phyloP scores from a whole-genome alignment of 2,113 vertebrate genomes.

The Antechinus stuartii region DNA sequence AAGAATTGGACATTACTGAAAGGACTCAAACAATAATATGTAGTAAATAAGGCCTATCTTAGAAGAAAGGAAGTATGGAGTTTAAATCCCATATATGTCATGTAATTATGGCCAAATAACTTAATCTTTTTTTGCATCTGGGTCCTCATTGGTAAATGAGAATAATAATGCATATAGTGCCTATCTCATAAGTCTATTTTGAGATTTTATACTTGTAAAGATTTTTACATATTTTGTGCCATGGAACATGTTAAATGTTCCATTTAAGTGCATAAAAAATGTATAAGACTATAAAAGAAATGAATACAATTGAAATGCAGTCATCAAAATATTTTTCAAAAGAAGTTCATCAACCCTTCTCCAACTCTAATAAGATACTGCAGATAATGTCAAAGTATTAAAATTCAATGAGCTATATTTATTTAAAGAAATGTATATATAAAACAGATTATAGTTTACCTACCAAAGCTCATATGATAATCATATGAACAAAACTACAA shows the following conservation, averaged over 20 bases:
- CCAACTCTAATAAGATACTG: not conserved
- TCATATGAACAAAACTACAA: too few species aligned
- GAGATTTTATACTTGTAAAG: too few species aligned
- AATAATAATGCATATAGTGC: too few species aligned
- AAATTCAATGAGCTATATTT: not conserved
- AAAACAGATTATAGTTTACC: not conserved
- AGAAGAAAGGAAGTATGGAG: not conserved
- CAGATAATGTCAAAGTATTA: not conserved
- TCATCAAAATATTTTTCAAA: not conserved
- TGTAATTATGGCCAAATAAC: not conserved
- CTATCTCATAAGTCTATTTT: too few species aligned
- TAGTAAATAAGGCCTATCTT: not conserved
- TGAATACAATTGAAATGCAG: not conserved
- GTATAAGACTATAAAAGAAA: not conserved
- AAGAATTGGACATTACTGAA: not conserved
- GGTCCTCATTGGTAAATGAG: too few species aligned
- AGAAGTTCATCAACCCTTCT: not conserved
- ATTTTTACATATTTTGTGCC: not conserved
- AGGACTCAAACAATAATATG: not conserved
- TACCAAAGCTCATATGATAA: not conserved
- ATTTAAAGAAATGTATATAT: not conserved
- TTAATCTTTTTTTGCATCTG: not conserved
- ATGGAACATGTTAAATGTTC: not conserved
- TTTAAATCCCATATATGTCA: not conserved
- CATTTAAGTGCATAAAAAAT: not conserved